A percentile compares a stretch with the other conserved stretches of the same genome.
Conservation (phyloP, 2,797 vertebrate species). For the Simalia tracyae region DNA sequence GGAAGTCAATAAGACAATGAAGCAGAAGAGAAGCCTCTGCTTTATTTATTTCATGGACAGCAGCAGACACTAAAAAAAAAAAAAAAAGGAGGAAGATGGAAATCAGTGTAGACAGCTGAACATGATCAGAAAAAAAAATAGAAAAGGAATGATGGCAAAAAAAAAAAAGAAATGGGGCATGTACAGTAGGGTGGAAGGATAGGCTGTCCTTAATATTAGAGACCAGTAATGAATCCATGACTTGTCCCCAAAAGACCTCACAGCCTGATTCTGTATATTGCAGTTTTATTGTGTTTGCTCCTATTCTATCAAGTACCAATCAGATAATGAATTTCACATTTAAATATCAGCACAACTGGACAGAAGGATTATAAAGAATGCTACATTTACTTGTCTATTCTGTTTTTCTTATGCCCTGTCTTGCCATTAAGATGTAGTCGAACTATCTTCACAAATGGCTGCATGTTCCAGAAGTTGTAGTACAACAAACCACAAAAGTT, state of each 20-base stretch:
- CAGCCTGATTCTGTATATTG: not conserved
- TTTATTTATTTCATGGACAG: not conserved
- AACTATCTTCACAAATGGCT: not conserved
- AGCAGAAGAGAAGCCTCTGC: not conserved
- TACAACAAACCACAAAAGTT: not conserved
- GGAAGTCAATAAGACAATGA: not conserved
- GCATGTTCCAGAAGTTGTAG: not conserved
- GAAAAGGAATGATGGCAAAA: not conserved
- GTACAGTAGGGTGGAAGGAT: not conserved
- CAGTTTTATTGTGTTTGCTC: not conserved
- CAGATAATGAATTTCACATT: conserved; percentile 8
- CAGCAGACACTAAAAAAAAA: not conserved
- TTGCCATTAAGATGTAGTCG: not conserved
- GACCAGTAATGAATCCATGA: not conserved
- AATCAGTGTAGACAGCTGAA: not conserved
- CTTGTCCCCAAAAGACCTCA: not conserved
- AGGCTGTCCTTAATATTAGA: not conserved
- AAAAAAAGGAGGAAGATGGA: not conserved
- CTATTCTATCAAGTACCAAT: not conserved
- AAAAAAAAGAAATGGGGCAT: not conserved
- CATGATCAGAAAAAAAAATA: not conserved
- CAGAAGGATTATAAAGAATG: not conserved
- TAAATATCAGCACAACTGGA: not conserved
- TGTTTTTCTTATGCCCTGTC: not conserved
- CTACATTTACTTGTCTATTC: not conserved